Conservation (phyloP, 2,888 invertebrate genomes). For the Parapristionchus giblindavisi region DNA sequence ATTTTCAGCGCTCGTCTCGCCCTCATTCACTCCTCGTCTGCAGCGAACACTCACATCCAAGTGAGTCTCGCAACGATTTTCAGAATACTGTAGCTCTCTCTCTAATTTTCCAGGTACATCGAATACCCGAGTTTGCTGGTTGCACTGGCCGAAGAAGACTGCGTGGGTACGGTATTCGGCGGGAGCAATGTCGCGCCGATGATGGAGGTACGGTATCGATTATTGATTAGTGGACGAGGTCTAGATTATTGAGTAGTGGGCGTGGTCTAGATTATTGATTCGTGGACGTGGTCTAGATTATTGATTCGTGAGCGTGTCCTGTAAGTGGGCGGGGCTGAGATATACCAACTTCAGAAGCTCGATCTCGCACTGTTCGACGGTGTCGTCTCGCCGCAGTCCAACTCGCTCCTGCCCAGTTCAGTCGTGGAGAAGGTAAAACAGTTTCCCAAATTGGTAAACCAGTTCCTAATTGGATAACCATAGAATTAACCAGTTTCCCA, state of each 20-base stretch:
- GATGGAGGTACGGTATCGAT: too few species aligned
- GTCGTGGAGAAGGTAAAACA: constrained; percentile 16
- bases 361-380: constrained; percentile 30
- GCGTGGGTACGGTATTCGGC: constrained; percentile 12
- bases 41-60: constrained; percentile 25
- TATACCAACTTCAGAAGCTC: constrained; percentile 19
- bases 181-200: constrained; percentile 16
- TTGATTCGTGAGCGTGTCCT: too few species aligned
- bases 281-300: background rate
- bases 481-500: background rate
- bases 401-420: constrained; percentile 28
- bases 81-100: background rate
- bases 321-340: too few species aligned
- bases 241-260: background rate
- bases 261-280: too few species aligned
- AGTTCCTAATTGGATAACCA: background rate
- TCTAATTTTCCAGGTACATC: constrained; percentile 25
- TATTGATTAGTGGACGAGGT: background rate
- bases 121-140: constrained; percentile 22
- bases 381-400: constrained; percentile 1
- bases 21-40: constrained; percentile 16
- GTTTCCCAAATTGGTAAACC: background rate
- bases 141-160: constrained; percentile 19
- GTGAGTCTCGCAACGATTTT: background rate
- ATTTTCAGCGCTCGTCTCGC: background rate